Base-by-base conservation (phyloP, 2,797 vertebrate genomes). In the Pangasius krempfi region DNA sequence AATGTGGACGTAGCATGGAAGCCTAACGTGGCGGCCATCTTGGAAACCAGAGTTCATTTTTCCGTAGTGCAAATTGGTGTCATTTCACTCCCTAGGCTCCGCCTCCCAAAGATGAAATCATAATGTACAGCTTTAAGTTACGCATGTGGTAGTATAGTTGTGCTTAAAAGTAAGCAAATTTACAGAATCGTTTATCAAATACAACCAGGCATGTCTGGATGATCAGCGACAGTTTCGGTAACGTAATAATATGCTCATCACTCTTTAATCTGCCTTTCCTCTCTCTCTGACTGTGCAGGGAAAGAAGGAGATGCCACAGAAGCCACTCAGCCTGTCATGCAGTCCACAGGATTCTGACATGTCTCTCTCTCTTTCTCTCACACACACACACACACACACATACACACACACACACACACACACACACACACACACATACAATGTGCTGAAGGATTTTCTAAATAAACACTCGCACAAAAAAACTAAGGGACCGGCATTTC, bases 331-430 rank as follows among this genome's bases (percentile, higher is more conserved):
- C 90, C 94, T 86, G 93, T 92, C 90, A 92, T 96, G 64, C 95
- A 93, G 88, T 96, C 96, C 2, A 97, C 96, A 3, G 96, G 96
- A 75, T 96, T 97, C 93, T 97, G 93, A 96, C 10, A 58, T 85
- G 50, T 22, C 4, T 40, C 33, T 72, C 37, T 73, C 8, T 44
- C 68, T 72, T 33, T 18, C 68, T 37, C 30, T 54, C 4, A 13
- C 52, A 13, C 14, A 27, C 30, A 2, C 30, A 14, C 5, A 14
- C 9, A 4, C 14, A 5, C 30, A 0, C 33, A 14, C 14, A 30
- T 16, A 37, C 80, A 86, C 68, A 62, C 84, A 90, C 89, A 58
- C 9, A 47, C 12, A 25, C 33, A 86, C 80, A 86, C 54, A 66
- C 84, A 90, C 89, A 54, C 50, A 56, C 5, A 40, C 22, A 86